Evolutionary conservation across 2,888 invertebrate species (phyloP).

Genomic region (Empis stercorea): DNA sequence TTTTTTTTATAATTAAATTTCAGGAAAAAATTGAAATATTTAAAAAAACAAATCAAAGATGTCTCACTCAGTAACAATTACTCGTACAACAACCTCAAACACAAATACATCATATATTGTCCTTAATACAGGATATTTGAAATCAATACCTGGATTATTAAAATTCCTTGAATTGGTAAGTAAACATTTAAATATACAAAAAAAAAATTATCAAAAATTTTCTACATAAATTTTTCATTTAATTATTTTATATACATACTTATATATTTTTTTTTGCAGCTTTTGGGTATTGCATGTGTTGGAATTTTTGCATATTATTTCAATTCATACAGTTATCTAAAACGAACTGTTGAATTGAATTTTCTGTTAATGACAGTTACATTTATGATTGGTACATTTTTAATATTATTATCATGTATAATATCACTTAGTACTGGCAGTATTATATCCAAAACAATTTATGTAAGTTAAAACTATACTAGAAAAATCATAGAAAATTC

Average conservation of each 20-base stretch:
- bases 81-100: constrained; percentile 71
- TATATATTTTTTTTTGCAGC: constrained; percentile 44
- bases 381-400: constrained; percentile 67
- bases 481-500: no score
- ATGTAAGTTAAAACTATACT: constrained; percentile 26
- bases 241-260: neutral
- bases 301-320: constrained; percentile 53
- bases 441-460: constrained; percentile 60
- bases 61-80: constrained; percentile 82
- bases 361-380: constrained; percentile 61
- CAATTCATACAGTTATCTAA: constrained; percentile 22
- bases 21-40: neutral
- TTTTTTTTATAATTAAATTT: neutral
- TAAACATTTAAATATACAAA: no score
- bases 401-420: constrained; percentile 60
- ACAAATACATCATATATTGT: constrained; percentile 62
- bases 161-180: constrained; percentile 70
- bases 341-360: constrained; percentile 45
- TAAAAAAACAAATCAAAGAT: constrained; percentile 49
- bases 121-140: constrained; percentile 69
- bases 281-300: constrained; percentile 62
- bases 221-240: no score
- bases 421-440: constrained; percentile 69
- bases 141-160: constrained; percentile 62
- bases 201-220: no score